Evolutionary conservation across 2,888 invertebrate species (phyloP).

Genomic region (Parthenolecanium corni): DNA sequence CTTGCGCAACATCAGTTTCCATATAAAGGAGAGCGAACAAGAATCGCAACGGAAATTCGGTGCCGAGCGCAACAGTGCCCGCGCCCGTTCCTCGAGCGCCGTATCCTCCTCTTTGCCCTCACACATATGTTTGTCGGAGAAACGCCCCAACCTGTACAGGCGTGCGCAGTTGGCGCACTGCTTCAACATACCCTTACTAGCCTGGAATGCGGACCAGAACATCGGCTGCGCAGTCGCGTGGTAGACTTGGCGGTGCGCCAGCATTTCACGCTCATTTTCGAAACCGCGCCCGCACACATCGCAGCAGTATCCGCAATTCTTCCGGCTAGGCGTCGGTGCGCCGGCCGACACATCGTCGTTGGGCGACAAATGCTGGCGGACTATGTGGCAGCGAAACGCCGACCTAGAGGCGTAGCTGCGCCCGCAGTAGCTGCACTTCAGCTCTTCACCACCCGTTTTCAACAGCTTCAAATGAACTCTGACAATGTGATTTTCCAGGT

Average conservation of each 20-base stretch:
- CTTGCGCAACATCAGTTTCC: slow-evolving; percentile 7
- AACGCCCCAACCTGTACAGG: background rate
- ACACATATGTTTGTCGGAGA: background rate
- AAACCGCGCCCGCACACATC: slow-evolving; percentile 7
- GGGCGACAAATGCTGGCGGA: background rate
- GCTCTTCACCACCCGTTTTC: background rate
- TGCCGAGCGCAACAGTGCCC: background rate
- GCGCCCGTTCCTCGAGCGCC: background rate
- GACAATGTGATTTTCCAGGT: background rate
- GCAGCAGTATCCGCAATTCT: slow-evolving; percentile 10
- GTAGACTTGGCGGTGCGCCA: background rate
- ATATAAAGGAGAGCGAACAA: slow-evolving; percentile 5
- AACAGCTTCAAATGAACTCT: background rate
- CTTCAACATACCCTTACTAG: background rate
- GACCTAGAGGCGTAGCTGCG: background rate
- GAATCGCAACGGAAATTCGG: slow-evolving; percentile 7
- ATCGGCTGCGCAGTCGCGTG: background rate
- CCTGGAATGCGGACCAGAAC: background rate
- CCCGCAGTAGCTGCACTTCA: background rate
- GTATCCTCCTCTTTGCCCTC: background rate
- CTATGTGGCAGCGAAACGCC: background rate
- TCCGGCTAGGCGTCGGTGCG: no score
- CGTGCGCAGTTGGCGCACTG: background rate
- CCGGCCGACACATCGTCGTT: no score
- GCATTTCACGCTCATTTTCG: background rate